Evolutionary conservation across 2,113 vertebrate species (phyloP), one percentile per base, ranked within the genome.

Genomic region (Tragelaphus strepsiceros): DNA sequence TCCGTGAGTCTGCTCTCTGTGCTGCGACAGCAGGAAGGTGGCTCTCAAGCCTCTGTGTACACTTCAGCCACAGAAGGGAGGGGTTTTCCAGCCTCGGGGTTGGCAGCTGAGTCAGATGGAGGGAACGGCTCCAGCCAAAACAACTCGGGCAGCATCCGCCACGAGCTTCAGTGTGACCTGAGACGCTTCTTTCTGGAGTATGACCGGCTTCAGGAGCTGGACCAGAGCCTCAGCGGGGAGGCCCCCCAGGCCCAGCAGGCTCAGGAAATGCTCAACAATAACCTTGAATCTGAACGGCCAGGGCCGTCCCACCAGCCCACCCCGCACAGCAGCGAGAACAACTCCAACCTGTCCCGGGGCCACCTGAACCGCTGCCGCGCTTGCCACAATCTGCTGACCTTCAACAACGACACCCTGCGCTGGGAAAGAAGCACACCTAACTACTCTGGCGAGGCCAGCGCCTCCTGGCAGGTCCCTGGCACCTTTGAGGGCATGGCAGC

Each of bases 111-210:
- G 98, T 98, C 98, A 62, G 99, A 99, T 74, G 97, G 98, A 86
- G 98, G 97, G 62, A 99, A 98, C 32, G 88, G 98, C 2, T 95
- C 98, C 28, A 99, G 99, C 61, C 99, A 99, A 97, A 99, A 99
- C 84, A 99, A 99, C 91, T 99, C 99, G 2, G 99, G 99, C 64
- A 99, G 99, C 88, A 99, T 99, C 98, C 99, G 99, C 67, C 99
- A 99, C 17, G 99, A 99, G 90, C 99, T 99, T 98, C 99, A 99
- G 71, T 99, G 99, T 98, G 99, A 99, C 98, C 98, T 99, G 98
- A 99, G 99, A 98, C 99, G 99, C 96, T 99, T 99, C 99, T 99
- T 99, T 98, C 98, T 99, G 99, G 99, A 99, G 98, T 99, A 99
- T 84, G 99, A 99, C 98, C 99, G 99, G 96, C 99, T 99, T 98